Percentiles rank a stretch among this genome's conserved stretches.
These are phyloP conservation scores for Antennarius striatus DNA, from an alignment of 2,113 vertebrate species.

Conservation along the genomic window DNA sequence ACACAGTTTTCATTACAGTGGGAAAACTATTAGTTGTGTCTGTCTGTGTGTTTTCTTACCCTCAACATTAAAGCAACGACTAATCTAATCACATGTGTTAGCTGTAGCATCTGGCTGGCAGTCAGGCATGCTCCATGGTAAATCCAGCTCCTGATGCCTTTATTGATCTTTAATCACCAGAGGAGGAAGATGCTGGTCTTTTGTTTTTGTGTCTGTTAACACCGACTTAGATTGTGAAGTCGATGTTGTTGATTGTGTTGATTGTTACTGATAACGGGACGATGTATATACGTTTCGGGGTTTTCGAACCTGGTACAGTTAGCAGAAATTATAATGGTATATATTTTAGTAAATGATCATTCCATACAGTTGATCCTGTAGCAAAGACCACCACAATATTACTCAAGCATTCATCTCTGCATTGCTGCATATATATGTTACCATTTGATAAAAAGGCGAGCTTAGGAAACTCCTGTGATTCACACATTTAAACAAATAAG, in stretches of 20 bases:
- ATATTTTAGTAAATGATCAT: not conserved
- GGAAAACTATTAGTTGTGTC: conserved; percentile 31
- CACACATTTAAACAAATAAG: conserved; percentile 27
- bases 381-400: too few relatives aligned
- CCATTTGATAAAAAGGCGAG: conserved; percentile 21
- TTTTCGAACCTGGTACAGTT: not conserved
- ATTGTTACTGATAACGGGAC: conserved; percentile 10
- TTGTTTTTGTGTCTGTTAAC: conserved; percentile 56
- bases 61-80: conserved; percentile 35
- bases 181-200: conserved; percentile 40
- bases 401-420: too few relatives aligned
- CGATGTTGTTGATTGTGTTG: not conserved
- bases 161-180: conserved; percentile 64
- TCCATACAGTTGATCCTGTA: not conserved
- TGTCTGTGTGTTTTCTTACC: conserved; percentile 2
- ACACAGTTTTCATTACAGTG: conserved; percentile 54
- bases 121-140: conserved; percentile 42
- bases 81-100: conserved; percentile 54
- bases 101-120: conserved; percentile 64
- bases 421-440: not conserved
- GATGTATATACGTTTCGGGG: not conserved
- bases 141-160: conserved; percentile 57
- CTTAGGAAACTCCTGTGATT: conserved; percentile 4
- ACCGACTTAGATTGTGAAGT: conserved; percentile 1
- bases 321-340: not conserved